Base-by-base conservation (phyloP, 2,888 invertebrate genomes). In the Melangyna quadrimaculata region DNA sequence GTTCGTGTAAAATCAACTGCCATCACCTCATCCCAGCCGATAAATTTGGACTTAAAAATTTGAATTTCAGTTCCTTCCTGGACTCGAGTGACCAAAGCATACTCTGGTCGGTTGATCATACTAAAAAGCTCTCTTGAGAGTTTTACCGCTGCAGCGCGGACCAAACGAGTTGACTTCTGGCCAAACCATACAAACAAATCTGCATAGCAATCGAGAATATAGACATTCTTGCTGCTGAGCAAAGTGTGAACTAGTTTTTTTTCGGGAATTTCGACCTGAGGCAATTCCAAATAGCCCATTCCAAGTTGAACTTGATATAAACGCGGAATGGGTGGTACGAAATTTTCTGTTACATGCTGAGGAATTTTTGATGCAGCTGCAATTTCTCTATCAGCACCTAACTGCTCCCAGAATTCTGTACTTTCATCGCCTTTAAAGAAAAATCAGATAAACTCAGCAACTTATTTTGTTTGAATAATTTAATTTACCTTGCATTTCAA, bases 141-240 rank as follows among this genome's bases (percentile, higher is more conserved):
- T 92, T 99, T 99, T 35, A 98, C 95, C 1, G 99, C 99, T 0
- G 99, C 99, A 9, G 98, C 98, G 82, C 98, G 95, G 0, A 99
- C 98, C 63, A 99, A 92, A 53, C 99, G 94, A 0, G 99, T 98
- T 0, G 99, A 99, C 91, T 99, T 99, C 92, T 98, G 98, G 32
- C 99, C 99, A 92, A 98, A 98, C 99, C 99, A 99, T 3, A 98
- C 98, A 92, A 98, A 99, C 14, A 99, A 95, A 91, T 99, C 99
- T 77, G 96, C 93, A 90, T 95, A 96, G 90, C 98, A 98, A 92
- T 99, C 99, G 73, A 99, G 94, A 90, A 99, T 97, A 92, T 98
- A 99, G 0, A 99, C 99, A 92, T 97, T 97, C 90, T 97, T 96
- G 82, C 98, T 97, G 89, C 96, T 95, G 67, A 99, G 94, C 88